Conservation (phyloP, 2,888 invertebrate genomes). For the Tribolium freemani region DNA sequence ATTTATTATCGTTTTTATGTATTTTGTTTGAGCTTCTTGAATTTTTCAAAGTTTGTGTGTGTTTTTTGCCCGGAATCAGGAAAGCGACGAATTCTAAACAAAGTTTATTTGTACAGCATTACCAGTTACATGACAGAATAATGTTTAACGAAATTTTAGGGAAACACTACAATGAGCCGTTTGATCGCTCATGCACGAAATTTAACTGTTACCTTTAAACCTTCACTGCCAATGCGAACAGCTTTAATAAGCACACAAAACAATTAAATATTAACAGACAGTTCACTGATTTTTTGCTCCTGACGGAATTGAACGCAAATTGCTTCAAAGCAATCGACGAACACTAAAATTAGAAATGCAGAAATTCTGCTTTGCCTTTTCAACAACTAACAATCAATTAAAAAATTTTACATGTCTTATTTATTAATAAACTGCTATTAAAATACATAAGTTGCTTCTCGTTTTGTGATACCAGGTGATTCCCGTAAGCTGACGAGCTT, state of each 20-base stretch:
- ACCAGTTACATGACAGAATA: neutral
- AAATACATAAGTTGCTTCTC: too few species aligned
- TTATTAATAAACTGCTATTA: too few species aligned
- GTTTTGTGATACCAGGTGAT: too few species aligned
- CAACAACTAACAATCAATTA: too few species aligned
- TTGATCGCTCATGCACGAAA: neutral
- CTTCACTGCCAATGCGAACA: neutral
- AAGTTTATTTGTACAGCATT: neutral
- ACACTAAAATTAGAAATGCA: too few species aligned
- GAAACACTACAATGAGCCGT: neutral
- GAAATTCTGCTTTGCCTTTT: too few species aligned
- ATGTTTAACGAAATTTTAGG: neutral
- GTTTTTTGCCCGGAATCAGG: neutral
- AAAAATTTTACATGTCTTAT: too few species aligned
- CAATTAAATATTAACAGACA: neutral
- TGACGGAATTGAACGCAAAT: neutral
- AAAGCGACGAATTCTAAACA: neutral
- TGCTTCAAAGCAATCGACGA: neutral
- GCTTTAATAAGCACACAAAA: neutral
- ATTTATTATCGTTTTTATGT: constrained; percentile 34
- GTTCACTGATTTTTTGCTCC: neutral
- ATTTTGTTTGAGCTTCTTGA: constrained; percentile 20
- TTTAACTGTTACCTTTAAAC: neutral
- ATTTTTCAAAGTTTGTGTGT: constrained; percentile 11
- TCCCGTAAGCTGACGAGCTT: too few species aligned